Evolutionary conservation across 2,113 vertebrate species (phyloP).

Genomic region (Bungarus multicinctus): DNA sequence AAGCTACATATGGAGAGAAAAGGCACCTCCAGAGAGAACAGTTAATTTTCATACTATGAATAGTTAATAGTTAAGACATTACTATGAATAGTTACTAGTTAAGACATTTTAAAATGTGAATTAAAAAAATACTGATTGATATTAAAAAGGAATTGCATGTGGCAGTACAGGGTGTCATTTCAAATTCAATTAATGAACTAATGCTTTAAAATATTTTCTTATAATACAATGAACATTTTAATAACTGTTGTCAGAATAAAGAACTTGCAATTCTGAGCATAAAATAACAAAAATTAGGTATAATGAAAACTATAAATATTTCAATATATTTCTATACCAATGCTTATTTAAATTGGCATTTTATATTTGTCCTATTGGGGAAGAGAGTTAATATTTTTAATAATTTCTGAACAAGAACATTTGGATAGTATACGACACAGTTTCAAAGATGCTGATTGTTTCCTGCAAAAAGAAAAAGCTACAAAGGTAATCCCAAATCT

Average conservation of each 20-base stretch:
- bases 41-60: slow-evolving; percentile 46
- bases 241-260: background rate
- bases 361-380: background rate
- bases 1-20: slow-evolving; percentile 54
- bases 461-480: background rate
- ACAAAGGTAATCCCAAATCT: background rate
- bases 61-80: slow-evolving; percentile 16
- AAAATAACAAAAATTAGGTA: background rate
- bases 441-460: background rate
- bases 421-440: background rate
- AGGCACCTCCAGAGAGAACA: slow-evolving; percentile 39
- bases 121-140: slow-evolving; percentile 33
- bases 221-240: background rate
- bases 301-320: background rate
- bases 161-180: background rate
- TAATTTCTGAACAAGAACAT: background rate
- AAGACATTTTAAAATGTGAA: slow-evolving; percentile 47
- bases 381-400: slow-evolving; percentile 4
- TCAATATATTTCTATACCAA: background rate
- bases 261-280: background rate
- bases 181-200: background rate
- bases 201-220: background rate
- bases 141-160: slow-evolving; percentile 4
- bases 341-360: background rate
- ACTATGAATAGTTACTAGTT: slow-evolving; percentile 32